Conservation (phyloP, 2,797 vertebrate genomes). For the Chrosomus eos region DNA sequence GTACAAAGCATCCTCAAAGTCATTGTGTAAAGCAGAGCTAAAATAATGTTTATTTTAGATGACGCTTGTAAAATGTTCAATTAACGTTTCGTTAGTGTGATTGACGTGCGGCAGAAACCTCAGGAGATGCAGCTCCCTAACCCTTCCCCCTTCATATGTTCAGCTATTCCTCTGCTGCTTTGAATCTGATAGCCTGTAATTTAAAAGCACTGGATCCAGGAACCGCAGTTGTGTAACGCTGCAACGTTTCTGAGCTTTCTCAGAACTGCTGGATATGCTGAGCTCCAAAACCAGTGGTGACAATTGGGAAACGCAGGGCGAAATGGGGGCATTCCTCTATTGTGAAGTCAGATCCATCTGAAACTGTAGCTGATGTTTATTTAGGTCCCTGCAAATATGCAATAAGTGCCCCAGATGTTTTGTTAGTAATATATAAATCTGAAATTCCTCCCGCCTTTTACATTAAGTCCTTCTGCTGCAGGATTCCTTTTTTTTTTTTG, state of each 20-base stretch:
- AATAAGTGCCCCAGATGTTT: conserved; percentile 69
- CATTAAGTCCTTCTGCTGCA: conserved; percentile 41
- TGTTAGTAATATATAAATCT: conserved; percentile 66
- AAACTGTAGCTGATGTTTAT: conserved; percentile 71
- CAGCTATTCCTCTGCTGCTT: conserved; percentile 57
- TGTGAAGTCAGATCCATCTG: conserved; percentile 66
- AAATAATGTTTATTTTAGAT: conserved; percentile 64
- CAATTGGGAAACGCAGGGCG: conserved; percentile 52
- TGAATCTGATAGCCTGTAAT: conserved; percentile 80
- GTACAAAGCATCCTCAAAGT: background rate
- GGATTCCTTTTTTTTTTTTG: conserved; percentile 46
- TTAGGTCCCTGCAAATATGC: conserved; percentile 66
- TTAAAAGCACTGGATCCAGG: conserved; percentile 73
- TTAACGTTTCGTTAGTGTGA: conserved; percentile 66
- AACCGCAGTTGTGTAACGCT: conserved; percentile 76
- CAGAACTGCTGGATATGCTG: conserved; percentile 45
- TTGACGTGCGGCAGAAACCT: conserved; percentile 64
- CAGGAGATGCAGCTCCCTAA: conserved; percentile 61
- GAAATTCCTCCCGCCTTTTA: conserved; percentile 61
- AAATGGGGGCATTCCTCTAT: conserved; percentile 60
- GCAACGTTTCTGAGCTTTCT: conserved; percentile 62
- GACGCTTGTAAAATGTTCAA: conserved; percentile 57
- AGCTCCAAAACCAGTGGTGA: conserved; percentile 66
- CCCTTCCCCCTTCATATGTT: conserved; percentile 55
- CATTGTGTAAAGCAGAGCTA: conserved; percentile 30